phyloP scores from a whole-genome alignment of 2,888 invertebrate species.

The Athalia cordata region DNA sequence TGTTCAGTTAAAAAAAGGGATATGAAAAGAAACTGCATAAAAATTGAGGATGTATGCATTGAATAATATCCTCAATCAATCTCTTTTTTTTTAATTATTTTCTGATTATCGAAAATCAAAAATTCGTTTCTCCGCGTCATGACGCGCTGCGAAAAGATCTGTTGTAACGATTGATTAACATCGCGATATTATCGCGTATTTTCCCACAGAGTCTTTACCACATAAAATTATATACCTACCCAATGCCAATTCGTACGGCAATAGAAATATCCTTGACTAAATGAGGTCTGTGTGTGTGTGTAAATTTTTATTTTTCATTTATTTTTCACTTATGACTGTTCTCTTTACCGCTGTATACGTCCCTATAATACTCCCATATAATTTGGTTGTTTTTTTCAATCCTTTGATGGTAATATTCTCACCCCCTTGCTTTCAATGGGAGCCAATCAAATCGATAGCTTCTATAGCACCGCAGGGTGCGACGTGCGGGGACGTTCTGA shows the following conservation, averaged over 20 bases:
- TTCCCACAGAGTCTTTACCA: not conserved
- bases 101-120: not conserved
- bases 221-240: not conserved
- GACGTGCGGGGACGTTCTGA: slow-evolving; percentile 53
- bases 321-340: not conserved
- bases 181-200: not conserved
- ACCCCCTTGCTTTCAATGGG: slow-evolving; percentile 52
- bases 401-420: slow-evolving; percentile 50
- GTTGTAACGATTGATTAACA: too few relatives aligned
- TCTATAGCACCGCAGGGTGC: slow-evolving; percentile 38
- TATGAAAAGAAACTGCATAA: too few relatives aligned
- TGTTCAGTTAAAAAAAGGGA: not conserved
- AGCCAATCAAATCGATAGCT: slow-evolving; percentile 56
- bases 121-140: not conserved
- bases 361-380: slow-evolving; percentile 46
- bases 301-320: too few relatives aligned
- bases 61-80: not conserved
- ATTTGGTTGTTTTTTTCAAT: slow-evolving; percentile 1
- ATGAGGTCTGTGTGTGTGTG: too few relatives aligned
- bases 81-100: not conserved
- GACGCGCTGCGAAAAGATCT: too few relatives aligned
- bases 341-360: slow-evolving; percentile 19
- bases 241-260: too few relatives aligned
- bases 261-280: slow-evolving; percentile 10
- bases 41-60: too few relatives aligned